Evolutionary conservation across 2,113 vertebrate species (phyloP).

Genomic region (Xiphophorus hellerii): DNA sequence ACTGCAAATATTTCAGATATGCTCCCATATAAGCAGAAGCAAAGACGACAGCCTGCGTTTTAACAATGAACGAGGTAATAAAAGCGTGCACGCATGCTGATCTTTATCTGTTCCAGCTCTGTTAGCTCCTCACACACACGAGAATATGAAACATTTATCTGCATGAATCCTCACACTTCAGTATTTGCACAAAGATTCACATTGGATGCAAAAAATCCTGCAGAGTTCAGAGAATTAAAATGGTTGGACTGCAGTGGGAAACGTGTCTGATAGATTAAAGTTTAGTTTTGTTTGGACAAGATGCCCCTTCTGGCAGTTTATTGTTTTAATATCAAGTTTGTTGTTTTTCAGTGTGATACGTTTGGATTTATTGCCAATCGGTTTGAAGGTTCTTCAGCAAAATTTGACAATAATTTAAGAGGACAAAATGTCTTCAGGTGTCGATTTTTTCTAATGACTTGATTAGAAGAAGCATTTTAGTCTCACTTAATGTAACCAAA

Average conservation of each 20-base stretch:
- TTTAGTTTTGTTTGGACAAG: too few relatives aligned
- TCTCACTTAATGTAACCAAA: too few relatives aligned
- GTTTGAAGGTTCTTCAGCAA: background rate
- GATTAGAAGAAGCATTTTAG: background rate
- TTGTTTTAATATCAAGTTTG: background rate
- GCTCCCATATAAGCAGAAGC: conserved; percentile 52
- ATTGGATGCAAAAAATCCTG: background rate
- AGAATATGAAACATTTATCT: background rate
- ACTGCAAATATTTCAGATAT: conserved; percentile 6
- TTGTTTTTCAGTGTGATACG: too few relatives aligned
- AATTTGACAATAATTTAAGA: too few relatives aligned
- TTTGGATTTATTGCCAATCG: too few relatives aligned
- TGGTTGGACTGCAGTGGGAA: background rate
- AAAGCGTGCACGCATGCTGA: background rate
- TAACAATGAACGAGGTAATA: conserved; percentile 7
- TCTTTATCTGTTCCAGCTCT: background rate
- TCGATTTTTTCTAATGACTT: background rate
- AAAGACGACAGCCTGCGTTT: conserved; percentile 1
- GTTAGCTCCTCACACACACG: background rate
- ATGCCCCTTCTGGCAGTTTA: background rate
- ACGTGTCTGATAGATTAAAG: background rate
- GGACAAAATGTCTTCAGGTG: background rate
- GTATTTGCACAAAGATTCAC: background rate
- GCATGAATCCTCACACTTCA: background rate
- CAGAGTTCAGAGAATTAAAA: background rate